Evolutionary conservation across 2,113 vertebrate genomes (phyloP).

Genomic region (Hyperopisus bebe): DNA sequence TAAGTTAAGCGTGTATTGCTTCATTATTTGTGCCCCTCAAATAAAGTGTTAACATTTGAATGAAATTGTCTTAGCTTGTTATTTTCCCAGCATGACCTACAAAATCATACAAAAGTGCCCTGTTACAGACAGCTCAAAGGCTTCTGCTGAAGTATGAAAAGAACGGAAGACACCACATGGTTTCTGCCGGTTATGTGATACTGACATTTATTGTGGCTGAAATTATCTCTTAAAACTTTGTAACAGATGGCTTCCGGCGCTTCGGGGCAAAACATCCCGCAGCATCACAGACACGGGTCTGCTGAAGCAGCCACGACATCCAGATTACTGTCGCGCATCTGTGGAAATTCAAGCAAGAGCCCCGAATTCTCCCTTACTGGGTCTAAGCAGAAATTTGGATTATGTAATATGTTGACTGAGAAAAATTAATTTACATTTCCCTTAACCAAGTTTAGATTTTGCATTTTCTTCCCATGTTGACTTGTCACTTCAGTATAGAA

Average conservation of each 20-base stretch:
- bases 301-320: neutral
- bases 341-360: neutral
- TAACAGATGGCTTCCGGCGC: neutral
- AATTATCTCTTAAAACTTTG: neutral
- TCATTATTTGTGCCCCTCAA: neutral
- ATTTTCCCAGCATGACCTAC: neutral
- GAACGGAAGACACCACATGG: neutral
- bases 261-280: neutral
- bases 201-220: neutral
- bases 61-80: neutral
- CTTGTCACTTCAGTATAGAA: neutral
- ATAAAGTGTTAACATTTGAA: neutral
- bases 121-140: neutral
- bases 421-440: neutral
- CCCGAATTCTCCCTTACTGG: neutral
- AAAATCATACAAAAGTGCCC: neutral
- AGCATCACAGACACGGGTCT: neutral
- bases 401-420: neutral
- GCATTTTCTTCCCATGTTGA: neutral
- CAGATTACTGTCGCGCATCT: neutral
- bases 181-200: neutral
- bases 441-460: neutral
- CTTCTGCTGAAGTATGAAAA: neutral
- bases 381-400: neutral
- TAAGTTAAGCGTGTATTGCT: neutral